Base-by-base conservation (phyloP, 2,797 vertebrate genomes). In the Trachurus trachurus region DNA sequence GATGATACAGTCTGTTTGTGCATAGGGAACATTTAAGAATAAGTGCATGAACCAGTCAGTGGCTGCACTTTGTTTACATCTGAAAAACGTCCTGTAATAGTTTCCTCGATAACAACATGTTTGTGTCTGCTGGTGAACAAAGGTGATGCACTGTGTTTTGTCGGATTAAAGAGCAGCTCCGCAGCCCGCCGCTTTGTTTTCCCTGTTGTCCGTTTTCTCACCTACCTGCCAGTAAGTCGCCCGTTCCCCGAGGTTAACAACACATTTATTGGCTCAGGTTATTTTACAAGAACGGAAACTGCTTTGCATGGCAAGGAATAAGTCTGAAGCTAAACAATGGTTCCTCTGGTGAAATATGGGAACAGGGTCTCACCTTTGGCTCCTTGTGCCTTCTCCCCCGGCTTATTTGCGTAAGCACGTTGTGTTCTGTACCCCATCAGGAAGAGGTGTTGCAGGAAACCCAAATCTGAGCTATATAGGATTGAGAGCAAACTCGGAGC, bases 391-490 rank as follows among this genome's bases (percentile, higher is more conserved):
- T 89, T 90, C 90, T 88, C 90, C 92, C 88, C 78, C 71, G 58
- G 89, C 87, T 93, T 93, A 90, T 95, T 95, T 95, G 90, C 94
- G 94, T 93, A 95, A 95, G 93, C 87, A 93, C 88, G 89, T 92
- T 91, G 84, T 81, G 84, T 92, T 90, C 81, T 88, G 82, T 78
- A 90, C 90, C 93, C 90, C 92, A 91, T 89, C 92, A 95, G 94
- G 94, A 95, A 95, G 92, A 94, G 93, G 94, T 91, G 93, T 93
- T 92, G 60, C 94, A 95, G 95, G 94, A 96, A 95, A 89, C 86
- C 78, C 71, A 91, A 84, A 86, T 84, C 66, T 91, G 82, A 86
- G 85, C 59, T n/a, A n/a, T n/a, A n/a, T 89, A 78, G 78, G 86
- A 90, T 91, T 92, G 74, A 61, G 87, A 66, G 81, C 85, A 85